These are phyloP conservation scores for Knipowitschia caucasica DNA, from an alignment of 2,797 vertebrate species.

Conservation along the genomic window DNA sequence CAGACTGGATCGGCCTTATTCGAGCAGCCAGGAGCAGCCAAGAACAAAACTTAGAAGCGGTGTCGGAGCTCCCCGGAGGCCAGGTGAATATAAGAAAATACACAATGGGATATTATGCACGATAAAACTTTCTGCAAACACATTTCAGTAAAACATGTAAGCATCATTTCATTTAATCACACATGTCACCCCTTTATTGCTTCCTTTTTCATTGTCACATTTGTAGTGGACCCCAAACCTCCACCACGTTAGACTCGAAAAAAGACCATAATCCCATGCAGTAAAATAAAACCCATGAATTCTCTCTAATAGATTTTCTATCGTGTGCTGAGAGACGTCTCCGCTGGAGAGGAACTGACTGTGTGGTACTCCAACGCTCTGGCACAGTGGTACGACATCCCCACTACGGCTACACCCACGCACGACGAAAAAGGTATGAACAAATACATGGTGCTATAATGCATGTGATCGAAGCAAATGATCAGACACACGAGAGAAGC, in stretches of 20 bases:
- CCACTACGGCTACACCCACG: slow-evolving; percentile 91
- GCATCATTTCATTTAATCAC: too few relatives aligned
- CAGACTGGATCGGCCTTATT: slow-evolving; percentile 95
- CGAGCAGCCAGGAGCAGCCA: slow-evolving; percentile 90
- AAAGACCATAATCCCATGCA: too few relatives aligned
- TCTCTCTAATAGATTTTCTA: slow-evolving; percentile 85
- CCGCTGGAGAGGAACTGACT: slow-evolving; percentile 90
- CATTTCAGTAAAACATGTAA: too few relatives aligned
- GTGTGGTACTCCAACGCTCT: slow-evolving; percentile 95
- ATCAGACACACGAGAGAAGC: background rate
- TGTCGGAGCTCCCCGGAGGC: slow-evolving; percentile 93
- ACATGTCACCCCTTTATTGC: too few relatives aligned
- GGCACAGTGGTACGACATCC: slow-evolving; percentile 95
- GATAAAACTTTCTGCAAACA: too few relatives aligned
- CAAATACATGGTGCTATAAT: background rate
- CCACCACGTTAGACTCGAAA: background rate
- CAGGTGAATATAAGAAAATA: slow-evolving; percentile 77
- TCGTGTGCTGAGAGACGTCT: slow-evolving; percentile 86
- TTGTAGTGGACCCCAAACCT: background rate
- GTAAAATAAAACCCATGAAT: background rate
- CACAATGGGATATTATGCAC: too few relatives aligned
- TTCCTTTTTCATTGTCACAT: background rate
- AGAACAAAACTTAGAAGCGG: slow-evolving; percentile 93
- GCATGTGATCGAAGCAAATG: too few relatives aligned
- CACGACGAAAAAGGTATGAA: slow-evolving; percentile 95